These are phyloP conservation scores for Champsocephalus esox DNA, from an alignment of 2,797 vertebrate genomes.

Conservation along the genomic window DNA sequence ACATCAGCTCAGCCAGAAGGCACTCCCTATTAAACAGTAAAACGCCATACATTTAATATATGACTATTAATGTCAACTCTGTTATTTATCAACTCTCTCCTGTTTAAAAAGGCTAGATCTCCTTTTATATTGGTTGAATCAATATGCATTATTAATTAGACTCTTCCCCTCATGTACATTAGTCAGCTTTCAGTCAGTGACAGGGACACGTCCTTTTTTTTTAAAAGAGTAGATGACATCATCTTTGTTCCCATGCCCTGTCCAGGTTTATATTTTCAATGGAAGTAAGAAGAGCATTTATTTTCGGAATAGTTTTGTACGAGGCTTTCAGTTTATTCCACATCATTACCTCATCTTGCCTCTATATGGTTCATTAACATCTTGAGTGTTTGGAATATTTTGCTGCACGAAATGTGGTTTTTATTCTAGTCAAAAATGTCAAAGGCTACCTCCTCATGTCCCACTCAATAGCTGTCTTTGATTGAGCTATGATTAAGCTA, in stretches of 20 bases:
- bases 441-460: no score
- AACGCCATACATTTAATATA: constrained; percentile 9
- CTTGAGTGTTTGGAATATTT: constrained; percentile 16
- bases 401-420: constrained; percentile 12
- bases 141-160: constrained; percentile 55
- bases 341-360: constrained; percentile 15
- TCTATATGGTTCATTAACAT: constrained; percentile 25
- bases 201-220: constrained; percentile 22
- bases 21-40: background rate
- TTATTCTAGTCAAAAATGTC: no score
- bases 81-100: constrained; percentile 56
- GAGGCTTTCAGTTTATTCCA: background rate
- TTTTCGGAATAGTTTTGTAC: background rate
- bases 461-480: no score
- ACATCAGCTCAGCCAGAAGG: constrained; percentile 8
- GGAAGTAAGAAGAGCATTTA: background rate
- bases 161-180: constrained; percentile 45
- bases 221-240: constrained; percentile 16
- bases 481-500: no score
- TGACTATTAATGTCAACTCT: background rate
- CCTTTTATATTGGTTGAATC: constrained; percentile 36
- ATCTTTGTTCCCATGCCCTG: background rate
- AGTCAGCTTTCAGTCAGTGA: constrained; percentile 47
- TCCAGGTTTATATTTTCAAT: background rate
- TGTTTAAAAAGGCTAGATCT: constrained; percentile 11